These are phyloP conservation scores for Peromyscus attwateri DNA, from an alignment of 2,797 vertebrate genomes.

Conservation along the genomic window DNA sequence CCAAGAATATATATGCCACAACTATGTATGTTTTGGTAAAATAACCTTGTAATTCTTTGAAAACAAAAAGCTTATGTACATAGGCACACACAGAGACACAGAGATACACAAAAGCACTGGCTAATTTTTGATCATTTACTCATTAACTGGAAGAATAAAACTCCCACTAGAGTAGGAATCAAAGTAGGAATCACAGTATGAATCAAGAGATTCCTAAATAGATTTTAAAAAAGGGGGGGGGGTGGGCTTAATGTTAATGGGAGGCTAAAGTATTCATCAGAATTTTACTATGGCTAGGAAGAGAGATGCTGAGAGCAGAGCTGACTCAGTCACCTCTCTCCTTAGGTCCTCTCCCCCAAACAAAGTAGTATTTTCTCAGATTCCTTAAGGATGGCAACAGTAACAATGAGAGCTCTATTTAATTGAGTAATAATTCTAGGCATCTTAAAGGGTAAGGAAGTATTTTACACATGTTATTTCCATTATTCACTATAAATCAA, in stretches of 20 bases:
- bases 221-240: not conserved
- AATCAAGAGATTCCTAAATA: not conserved
- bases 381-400: not conserved
- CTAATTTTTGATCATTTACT: not conserved
- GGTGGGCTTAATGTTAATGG: not conserved
- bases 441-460: not conserved
- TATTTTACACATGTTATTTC: not conserved
- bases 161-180: not conserved
- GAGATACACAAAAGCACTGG: not conserved
- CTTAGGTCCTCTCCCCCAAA: not conserved
- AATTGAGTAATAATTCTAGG: not conserved
- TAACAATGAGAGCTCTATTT: not conserved
- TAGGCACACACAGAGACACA: not conserved
- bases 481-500: not conserved
- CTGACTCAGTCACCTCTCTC: not conserved
- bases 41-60: not conserved
- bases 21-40: conserved; percentile 2
- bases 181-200: not conserved
- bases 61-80: not conserved
- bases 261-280: not conserved
- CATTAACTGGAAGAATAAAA: conserved; percentile 8
- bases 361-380: not conserved
- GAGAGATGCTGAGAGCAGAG: not conserved
- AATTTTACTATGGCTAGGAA: not conserved
- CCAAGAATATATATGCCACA: not conserved